Base-by-base conservation (phyloP, 2,888 invertebrate species). In the Agriopis marginaria region DNA sequence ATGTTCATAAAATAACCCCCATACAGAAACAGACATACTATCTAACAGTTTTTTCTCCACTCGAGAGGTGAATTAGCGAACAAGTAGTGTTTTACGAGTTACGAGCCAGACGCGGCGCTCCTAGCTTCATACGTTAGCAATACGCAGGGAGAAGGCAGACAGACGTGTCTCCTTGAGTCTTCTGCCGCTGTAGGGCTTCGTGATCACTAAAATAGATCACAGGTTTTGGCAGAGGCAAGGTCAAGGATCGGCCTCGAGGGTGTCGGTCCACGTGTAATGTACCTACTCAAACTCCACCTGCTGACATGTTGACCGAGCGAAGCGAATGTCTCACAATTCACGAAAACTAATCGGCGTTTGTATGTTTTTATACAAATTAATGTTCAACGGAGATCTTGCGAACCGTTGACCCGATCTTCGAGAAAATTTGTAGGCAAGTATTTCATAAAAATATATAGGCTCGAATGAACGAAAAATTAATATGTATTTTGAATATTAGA, bases 71-170 rank as follows among this genome's bases (percentile, higher is more conserved):
- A 11, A 59, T 42, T 42, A 47, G 53, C 42, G 14, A 8, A 58
- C 51, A 42, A 62, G 58, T 47, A 45, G 39, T 51, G 47, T 50
- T 45, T 54, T 66, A 66, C 40, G 49, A 42, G 45, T 54, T 66
- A 66, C 40, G 49, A 42, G 45, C 58, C 59, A 49, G 42, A 9
- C 50, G 7, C 50, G 50, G 42, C 44, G n/a, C 17, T 14, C 12
- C 5, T 32, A 32, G 32, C 32, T 3, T 3, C 45, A 45, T 32
- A 11, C 53, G 12, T 11, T 49, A 14, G 9, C 55, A 12, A 10
- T 42, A 39, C 6, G 55, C 10, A 56, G 55, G 55, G 55, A 53
- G 54, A 39, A 40, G 54, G 54, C 5, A 7, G 54, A 0, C 8
- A 7, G 12, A 12, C 50, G 53, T 10, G 53, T 12, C 32, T 54